Evolutionary conservation across 1,140 invertebrate species (phyloP).

Genomic region (Nephotettix cincticeps): DNA sequence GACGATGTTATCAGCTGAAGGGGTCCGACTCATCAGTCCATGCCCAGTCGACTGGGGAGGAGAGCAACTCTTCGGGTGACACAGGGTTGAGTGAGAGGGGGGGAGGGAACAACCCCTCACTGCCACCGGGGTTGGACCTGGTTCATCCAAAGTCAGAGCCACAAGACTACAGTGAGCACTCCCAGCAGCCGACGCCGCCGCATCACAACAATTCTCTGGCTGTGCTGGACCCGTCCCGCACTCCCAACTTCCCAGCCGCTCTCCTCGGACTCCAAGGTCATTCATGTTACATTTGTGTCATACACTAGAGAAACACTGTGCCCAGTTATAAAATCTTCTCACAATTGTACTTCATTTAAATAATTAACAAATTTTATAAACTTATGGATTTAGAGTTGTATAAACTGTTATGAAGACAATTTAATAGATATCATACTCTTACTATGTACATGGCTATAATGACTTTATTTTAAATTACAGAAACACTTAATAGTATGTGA

Average conservation of each 20-base stretch:
- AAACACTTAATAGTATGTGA: too few species aligned
- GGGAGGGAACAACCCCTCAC: conserved; percentile 22
- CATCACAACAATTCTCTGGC: conserved; percentile 59
- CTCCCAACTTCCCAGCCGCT: conserved; percentile 66
- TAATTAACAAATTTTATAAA: too few species aligned
- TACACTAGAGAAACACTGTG: too few species aligned
- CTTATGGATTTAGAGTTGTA: too few species aligned
- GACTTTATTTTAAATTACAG: too few species aligned
- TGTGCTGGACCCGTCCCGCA: conserved; percentile 62
- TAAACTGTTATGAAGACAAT: too few species aligned
- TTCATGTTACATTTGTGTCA: conserved; percentile 23
- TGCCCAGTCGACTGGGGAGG: conserved; percentile 74
- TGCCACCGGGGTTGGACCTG: conserved; percentile 32
- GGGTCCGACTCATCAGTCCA: conserved; percentile 54
- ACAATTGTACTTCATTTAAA: too few species aligned
- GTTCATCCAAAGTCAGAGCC: conserved; percentile 60
- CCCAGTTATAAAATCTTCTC: too few species aligned
- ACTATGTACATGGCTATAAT: too few species aligned
- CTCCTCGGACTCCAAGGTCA: conserved; percentile 70
- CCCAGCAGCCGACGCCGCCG: conserved; percentile 64
- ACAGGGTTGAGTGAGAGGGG: conserved; percentile 66
- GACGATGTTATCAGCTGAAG: too few species aligned
- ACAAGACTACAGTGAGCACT: conserved; percentile 52
- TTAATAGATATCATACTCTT: too few species aligned
- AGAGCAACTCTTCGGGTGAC: conserved; percentile 58